A percentile compares a stretch with the other conserved stretches of the same genome.
These are phyloP conservation scores for Argynnis bischoffii DNA, from an alignment of 2,888 invertebrate genomes.

Conservation along the genomic window DNA sequence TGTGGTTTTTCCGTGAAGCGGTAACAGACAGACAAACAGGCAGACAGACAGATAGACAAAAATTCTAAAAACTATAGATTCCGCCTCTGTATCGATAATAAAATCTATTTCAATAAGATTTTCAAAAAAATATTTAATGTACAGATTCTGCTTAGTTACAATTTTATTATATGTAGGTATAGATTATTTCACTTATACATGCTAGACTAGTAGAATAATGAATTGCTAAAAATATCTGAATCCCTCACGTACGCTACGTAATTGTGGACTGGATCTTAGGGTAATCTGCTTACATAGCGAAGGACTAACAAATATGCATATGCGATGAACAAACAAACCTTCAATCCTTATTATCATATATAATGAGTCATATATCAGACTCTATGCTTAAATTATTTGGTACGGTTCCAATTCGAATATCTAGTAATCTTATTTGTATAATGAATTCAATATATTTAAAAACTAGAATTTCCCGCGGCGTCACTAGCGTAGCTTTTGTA, in stretches of 20 bases:
- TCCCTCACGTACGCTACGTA: slow-evolving; percentile 16
- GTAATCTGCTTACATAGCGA: slow-evolving; percentile 33
- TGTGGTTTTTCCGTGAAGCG: too few relatives aligned
- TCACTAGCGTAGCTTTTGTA: too few relatives aligned
- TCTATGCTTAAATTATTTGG: slow-evolving; percentile 31
- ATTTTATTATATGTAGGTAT: too few relatives aligned
- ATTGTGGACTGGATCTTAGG: slow-evolving; percentile 25
- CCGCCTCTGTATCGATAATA: too few relatives aligned
- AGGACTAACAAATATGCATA: slow-evolving; percentile 35
- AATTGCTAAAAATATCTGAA: slow-evolving; percentile 12
- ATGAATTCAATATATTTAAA: slow-evolving; percentile 1
- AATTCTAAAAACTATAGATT: too few relatives aligned
- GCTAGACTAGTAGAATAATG: slow-evolving; percentile 5
- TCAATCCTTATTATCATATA: slow-evolving; percentile 35
- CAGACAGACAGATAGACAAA: too few relatives aligned
- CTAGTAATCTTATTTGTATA: slow-evolving; percentile 6
- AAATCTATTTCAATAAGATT: too few relatives aligned
- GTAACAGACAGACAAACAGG: too few relatives aligned
- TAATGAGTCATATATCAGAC: slow-evolving; percentile 28
- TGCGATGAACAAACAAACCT: slow-evolving; percentile 35
- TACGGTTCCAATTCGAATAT: slow-evolving; percentile 24
- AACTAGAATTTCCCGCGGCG: neutral
- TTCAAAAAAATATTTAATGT: too few relatives aligned
- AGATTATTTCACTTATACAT: neutral
- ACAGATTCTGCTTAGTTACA: too few relatives aligned